Evolutionary conservation across 2,797 vertebrate species (phyloP).

Genomic region (Siniperca scherzeri): DNA sequence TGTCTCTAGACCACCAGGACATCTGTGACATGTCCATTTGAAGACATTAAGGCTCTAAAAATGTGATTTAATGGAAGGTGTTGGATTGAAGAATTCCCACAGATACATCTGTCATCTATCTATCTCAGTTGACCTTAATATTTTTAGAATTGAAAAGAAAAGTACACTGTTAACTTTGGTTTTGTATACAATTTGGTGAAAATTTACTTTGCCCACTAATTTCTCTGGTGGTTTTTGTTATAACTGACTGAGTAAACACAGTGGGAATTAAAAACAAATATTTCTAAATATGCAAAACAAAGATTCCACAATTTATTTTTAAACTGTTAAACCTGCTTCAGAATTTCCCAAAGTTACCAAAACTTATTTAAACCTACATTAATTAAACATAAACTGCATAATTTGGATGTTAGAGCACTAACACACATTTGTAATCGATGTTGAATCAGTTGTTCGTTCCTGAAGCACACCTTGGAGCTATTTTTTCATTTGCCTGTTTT

Average conservation of each 20-base stretch:
- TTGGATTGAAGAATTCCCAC: not conserved
- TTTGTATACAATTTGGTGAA: not conserved
- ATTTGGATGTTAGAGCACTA: not conserved
- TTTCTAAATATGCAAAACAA: slow-evolving; percentile 10
- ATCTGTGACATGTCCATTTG: not conserved
- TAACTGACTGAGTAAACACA: slow-evolving; percentile 4
- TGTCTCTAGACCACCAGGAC: not conserved
- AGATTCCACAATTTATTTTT: not conserved
- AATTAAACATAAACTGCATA: not conserved
- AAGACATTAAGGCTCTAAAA: not conserved
- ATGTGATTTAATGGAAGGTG: not conserved
- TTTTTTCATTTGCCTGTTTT: slow-evolving; percentile 4
- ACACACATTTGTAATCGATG: slow-evolving; percentile 18
- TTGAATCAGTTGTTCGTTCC: slow-evolving; percentile 9
- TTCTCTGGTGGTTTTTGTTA: not conserved
- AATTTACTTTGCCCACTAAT: slow-evolving; percentile 11
- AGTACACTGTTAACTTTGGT: not conserved
- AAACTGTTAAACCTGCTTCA: not conserved
- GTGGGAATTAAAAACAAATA: not conserved
- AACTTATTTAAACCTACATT: not conserved
- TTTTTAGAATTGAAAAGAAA: slow-evolving; percentile 6
- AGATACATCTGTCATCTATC: not conserved
- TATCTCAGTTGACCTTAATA: not conserved
- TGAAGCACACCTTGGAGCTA: slow-evolving; percentile 10
- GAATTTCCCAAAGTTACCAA: not conserved